Percentiles rank a stretch among this genome's conserved stretches.
phyloP scores from a whole-genome alignment of 2,797 vertebrate species.

The Eupleurogrammus muticus region DNA sequence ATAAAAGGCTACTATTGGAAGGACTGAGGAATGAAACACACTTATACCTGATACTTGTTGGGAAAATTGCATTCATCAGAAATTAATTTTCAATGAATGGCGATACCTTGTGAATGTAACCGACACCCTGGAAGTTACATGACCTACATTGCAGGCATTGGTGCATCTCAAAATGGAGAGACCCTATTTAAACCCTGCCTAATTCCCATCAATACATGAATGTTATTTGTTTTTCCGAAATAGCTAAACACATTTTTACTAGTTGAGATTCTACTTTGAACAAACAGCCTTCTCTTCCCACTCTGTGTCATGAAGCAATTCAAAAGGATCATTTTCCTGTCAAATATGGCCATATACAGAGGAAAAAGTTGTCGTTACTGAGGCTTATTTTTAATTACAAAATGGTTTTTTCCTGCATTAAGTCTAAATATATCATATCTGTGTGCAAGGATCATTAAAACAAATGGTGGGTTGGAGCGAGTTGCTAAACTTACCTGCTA shows the following conservation, averaged over 20 bases:
- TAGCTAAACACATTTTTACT: background rate
- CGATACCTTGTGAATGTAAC: background rate
- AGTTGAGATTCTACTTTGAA: background rate
- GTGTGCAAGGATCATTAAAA: too few species aligned
- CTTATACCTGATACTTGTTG: accelerated
- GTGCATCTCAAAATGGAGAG: background rate
- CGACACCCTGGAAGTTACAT: background rate
- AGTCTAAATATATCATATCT: too few species aligned
- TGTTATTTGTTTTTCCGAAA: background rate
- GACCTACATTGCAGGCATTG: background rate
- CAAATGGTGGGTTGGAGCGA: too few species aligned
- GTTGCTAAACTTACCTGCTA: too few species aligned
- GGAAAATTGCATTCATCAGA: background rate
- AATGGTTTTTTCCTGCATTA: too few species aligned
- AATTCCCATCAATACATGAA: background rate
- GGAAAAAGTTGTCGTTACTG: too few species aligned
- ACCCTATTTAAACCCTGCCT: constrained; percentile 1
- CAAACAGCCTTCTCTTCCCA: background rate
- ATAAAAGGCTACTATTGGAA: background rate
- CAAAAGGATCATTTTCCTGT: background rate
- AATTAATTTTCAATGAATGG: background rate
- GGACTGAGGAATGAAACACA: background rate
- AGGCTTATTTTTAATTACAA: too few species aligned
- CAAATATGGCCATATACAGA: background rate
- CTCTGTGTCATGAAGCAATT: background rate